Percentiles rank a stretch among this genome's conserved stretches.
phyloP scores from a whole-genome alignment of 2,797 vertebrate genomes.

The Characodon lateralis region DNA sequence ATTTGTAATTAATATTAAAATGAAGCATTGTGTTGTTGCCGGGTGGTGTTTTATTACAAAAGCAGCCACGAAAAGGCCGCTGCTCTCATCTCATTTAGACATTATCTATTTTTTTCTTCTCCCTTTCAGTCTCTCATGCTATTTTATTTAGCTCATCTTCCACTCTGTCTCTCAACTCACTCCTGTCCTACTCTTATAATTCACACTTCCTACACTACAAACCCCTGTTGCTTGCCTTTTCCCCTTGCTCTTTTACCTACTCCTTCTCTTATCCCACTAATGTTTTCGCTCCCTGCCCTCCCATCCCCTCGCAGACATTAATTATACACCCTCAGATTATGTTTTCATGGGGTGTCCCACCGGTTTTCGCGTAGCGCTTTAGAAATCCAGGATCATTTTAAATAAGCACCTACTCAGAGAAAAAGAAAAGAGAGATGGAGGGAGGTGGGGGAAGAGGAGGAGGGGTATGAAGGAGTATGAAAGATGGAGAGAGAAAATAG shows the following conservation, averaged over 20 bases:
- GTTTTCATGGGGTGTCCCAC: slow-evolving; percentile 74
- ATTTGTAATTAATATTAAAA: slow-evolving; percentile 88
- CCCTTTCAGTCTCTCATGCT: slow-evolving; percentile 20
- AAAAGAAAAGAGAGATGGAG: slow-evolving; percentile 31
- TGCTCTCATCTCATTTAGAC: slow-evolving; percentile 46
- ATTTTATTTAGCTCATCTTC: slow-evolving; percentile 49
- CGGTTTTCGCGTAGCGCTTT: slow-evolving; percentile 72
- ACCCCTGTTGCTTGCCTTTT: slow-evolving; percentile 19
- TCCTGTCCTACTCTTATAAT: slow-evolving; percentile 21
- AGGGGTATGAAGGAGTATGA: slow-evolving; percentile 61
- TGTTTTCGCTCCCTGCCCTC: slow-evolving; percentile 50
- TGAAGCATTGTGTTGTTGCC: slow-evolving; percentile 80
- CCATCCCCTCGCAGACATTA: slow-evolving; percentile 71
- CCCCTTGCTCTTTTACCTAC: slow-evolving; percentile 26
- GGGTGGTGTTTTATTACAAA: slow-evolving; percentile 79
- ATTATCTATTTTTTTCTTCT: slow-evolving; percentile 29
- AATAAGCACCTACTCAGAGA: slow-evolving; percentile 76
- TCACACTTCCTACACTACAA: slow-evolving; percentile 36
- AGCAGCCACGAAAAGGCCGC: slow-evolving; percentile 71
- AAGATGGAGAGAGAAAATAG: slow-evolving; percentile 71
- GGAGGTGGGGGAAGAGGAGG: not conserved
- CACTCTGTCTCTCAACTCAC: slow-evolving; percentile 32
- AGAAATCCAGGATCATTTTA: slow-evolving; percentile 75
- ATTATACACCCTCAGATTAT: slow-evolving; percentile 73
- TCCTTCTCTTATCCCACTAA: slow-evolving; percentile 42